A percentile compares a stretch with the other conserved stretches of the same genome.
Evolutionary conservation across 2,888 invertebrate genomes (phyloP).

Genomic region (Pristionchus fissidentatus): DNA sequence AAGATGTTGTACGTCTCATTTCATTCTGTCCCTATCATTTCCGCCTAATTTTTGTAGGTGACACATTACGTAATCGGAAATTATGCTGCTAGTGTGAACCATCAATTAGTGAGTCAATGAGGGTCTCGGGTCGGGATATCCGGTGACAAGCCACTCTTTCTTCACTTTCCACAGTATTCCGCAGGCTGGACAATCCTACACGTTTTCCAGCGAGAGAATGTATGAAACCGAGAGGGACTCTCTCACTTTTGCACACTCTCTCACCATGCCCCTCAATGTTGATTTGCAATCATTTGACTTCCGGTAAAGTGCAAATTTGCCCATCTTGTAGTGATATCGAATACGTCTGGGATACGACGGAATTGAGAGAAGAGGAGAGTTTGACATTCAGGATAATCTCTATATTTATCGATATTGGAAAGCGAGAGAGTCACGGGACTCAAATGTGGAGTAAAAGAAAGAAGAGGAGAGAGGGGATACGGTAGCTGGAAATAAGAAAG

Average conservation of each 20-base stretch:
- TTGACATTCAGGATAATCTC: constrained; percentile 33
- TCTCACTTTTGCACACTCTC: too few species aligned
- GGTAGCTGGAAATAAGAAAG: background rate
- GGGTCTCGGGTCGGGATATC: background rate
- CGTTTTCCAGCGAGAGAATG: too few species aligned
- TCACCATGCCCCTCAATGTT: background rate
- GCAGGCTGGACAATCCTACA: too few species aligned
- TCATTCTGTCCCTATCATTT: constrained; percentile 24
- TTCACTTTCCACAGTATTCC: too few species aligned
- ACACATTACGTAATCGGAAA: constrained; percentile 16
- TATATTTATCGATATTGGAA: background rate
- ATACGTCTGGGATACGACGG: too few species aligned
- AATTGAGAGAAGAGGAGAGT: background rate
- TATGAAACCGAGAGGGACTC: too few species aligned
- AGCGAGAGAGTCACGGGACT: constrained; percentile 1
- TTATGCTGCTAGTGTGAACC: constrained; percentile 2
- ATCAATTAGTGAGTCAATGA: constrained; percentile 26
- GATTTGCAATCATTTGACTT: background rate
- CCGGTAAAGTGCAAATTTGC: background rate
- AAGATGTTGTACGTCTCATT: background rate
- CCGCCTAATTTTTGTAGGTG: background rate
- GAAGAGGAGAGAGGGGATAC: background rate
- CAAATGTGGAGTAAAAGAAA: background rate
- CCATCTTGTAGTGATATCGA: constrained; percentile 34
- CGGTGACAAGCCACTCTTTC: background rate